Base-by-base conservation (phyloP, 2,888 invertebrate species). In the Torymus tubicola region DNA sequence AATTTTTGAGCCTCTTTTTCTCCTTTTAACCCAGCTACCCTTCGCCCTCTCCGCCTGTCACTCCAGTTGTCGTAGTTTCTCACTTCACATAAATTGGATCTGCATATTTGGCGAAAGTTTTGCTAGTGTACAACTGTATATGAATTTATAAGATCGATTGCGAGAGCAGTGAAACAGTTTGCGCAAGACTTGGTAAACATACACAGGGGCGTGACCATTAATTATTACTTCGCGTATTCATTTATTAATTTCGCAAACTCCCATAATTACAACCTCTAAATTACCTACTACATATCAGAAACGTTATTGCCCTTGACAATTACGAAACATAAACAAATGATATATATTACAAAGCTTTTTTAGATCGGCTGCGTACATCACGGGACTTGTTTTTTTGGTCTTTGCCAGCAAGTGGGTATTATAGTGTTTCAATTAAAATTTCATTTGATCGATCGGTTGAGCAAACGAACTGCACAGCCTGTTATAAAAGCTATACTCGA, bases 21-120 rank as follows among this genome's bases (percentile, higher is more conserved):
- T 14, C 57, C 55, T n/a, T 63, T 18, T 18, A 18, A 69, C 18
- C 58, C 16, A 0, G 11, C n/a, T 16, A 53, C 11, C 64, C 16
- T 65, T 0, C 42, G 2, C 57, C 2, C 5, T 13, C 58, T 53
- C 60, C 12, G 61, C 58, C 42, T n/a, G n/a, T n/a, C n/a, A n/a
- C 68, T 68, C 13, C 2, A 12, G 14, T 0, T 53, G 14, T 52
- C 12, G 14, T 31, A 31, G 31, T 31, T 31, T 31, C 2, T 31
- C 71, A 13, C 60, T 67, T 18, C 68, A 72, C 72, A 69, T 69
- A 81, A 81, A 77, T 78, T 81, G 65, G 42, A 77, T 64, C 12
- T 58, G 72, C 67, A 69, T 72, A 67, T 63, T 79, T 16, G 13
- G 18, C 55, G 58, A 75, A 76, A 80, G 71, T 81, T 73, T 55